Evolutionary conservation across 2,888 invertebrate genomes (phyloP).

Genomic region (Panzeria rudis): DNA sequence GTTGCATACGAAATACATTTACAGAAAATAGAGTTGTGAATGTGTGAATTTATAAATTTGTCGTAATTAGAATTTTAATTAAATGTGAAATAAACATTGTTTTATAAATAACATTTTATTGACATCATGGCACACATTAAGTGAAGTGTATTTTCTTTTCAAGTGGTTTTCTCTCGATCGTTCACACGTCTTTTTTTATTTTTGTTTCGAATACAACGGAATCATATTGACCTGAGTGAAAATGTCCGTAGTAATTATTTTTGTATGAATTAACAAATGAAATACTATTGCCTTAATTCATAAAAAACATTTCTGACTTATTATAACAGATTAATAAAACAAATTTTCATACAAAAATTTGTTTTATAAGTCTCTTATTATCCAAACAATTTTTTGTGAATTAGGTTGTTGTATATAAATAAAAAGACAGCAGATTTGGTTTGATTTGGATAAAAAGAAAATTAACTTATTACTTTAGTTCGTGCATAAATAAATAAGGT

Average conservation of each 20-base stretch:
- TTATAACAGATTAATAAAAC: too few species aligned
- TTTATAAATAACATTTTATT: conserved; percentile 67
- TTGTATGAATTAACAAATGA: neutral
- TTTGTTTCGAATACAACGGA: conserved; percentile 12
- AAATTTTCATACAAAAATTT: too few species aligned
- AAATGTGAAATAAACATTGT: conserved; percentile 63
- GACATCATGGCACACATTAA: conserved; percentile 70
- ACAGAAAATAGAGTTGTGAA: neutral
- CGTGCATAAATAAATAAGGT: too few species aligned
- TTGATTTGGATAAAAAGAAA: too few species aligned
- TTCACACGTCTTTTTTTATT: conserved; percentile 21
- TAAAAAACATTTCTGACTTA: too few species aligned
- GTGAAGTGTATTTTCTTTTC: conserved; percentile 49
- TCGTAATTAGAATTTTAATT: conserved; percentile 63
- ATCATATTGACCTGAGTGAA: conserved; percentile 31
- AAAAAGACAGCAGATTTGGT: too few species aligned
- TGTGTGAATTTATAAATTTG: conserved; percentile 1
- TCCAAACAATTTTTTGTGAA: too few species aligned
- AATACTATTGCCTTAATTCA: too few species aligned
- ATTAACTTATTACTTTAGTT: too few species aligned
- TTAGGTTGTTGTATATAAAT: too few species aligned
- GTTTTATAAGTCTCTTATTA: too few species aligned
- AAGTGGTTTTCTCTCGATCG: conserved; percentile 25
- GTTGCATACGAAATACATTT: neutral
- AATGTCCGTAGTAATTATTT: conserved; percentile 29